Evolutionary conservation across 2,888 invertebrate genomes (phyloP), one percentile per base, ranked within the genome.

Genomic region (Ophion slaviceki): DNA sequence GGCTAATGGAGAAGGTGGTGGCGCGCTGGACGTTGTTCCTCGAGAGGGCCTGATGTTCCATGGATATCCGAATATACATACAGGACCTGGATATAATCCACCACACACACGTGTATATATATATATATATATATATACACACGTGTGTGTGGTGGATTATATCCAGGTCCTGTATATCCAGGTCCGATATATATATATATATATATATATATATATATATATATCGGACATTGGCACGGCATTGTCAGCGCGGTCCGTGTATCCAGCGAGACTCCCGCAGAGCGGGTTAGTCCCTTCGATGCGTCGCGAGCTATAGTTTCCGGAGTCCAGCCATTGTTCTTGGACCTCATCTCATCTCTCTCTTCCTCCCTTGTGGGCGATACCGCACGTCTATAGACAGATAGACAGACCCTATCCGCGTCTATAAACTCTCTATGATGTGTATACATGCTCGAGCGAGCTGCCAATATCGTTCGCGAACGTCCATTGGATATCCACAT

Each of bases 271-370:
- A 71, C 79, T 71, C 36, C 53, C 36, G 32, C 64, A 74, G 53
- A 53, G 32, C 70, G 59, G 76, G 76, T 80, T 84, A 76, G 84
- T 67, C 80, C 76, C 70, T 76, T 47, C 71, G 82, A 76, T 82
- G 82, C 82, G 76, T 59, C 67, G 77, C 62, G 80, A 77, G 75
- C 81, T 75, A 76, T 82, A 75, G 81, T 85, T 79, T 75, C 71
- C 82, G 71, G 76, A 71, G 79, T 80, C 82, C 67, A 67, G 61
- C 85, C 71, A 85, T 85, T 85, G 85, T 85, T 85, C 85, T 85
- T 80, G 82, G 82, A 76, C 75, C 79, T 82, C 78, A 53, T 53
- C 53, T 53, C 17, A 5, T 53, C 53, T 14, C 14, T 53, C 14
- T 53, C 53, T 53, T 53, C 53, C 53, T 53, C 17, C 53, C 70